Base-by-base conservation (phyloP, 2,888 invertebrate genomes). In the Phengaris arion region DNA sequence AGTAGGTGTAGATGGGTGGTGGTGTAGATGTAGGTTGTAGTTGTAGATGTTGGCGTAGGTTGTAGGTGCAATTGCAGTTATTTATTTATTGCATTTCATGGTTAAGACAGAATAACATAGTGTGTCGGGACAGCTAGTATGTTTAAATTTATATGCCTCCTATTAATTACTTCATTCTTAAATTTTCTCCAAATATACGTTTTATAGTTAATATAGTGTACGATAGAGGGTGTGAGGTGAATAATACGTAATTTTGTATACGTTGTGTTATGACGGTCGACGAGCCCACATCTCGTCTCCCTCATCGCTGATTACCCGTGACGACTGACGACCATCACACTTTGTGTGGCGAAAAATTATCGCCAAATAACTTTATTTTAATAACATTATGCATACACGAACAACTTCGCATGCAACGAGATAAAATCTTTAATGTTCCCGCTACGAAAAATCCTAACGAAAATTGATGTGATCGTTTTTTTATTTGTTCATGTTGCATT, bases 201-300 rank as follows among this genome's bases (percentile, higher is more conserved):
- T 35, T 2, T 1, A 35, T 1, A 3, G 35, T 3, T n/a, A n/a
- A n/a, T 0, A 74, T n/a, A 51, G n/a, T 52, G 13, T 22, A 48
- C 70, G 70, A 75, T 12, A 46, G 75, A 70, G 78, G 78, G 77
- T 77, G 52, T 75, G 78, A 77, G 77, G 79, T 81, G 81, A 81
- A 81, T 80, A 77, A 79, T 79, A 77, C 78, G 79, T 81, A 82
- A 82, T 82, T 85, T 83, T 87, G 90, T 91, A 90, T 91, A 89
- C 90, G 89, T 89, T 89, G 73, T 72, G 77, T 76, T 77, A 77
- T 77, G 77, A 77, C 77, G 78, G 70, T 70, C 45, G 15, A 68
- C 35, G 64, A 10, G 78, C 81, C 81, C 81, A 79, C 79, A 81
- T 81, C 80, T 68, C 78, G 77, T 79, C 76, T 74, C 74, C 77